Evolutionary conservation across 2,888 invertebrate species (phyloP), one percentile per base, ranked within the genome.

Genomic region (Drosophila nigritarsus): DNA sequence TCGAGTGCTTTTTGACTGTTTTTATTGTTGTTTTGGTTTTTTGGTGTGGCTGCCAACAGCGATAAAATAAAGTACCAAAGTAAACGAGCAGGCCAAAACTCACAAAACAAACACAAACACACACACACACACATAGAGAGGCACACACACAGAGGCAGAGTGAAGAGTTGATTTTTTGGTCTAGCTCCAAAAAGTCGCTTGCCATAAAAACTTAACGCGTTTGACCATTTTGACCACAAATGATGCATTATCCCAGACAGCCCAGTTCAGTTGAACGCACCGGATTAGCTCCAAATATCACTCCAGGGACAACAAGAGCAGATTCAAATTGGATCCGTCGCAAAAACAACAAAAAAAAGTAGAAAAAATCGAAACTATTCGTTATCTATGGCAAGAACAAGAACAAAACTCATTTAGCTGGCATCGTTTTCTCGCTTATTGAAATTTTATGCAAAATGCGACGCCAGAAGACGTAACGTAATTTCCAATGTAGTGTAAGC

Each of bases 151-250:
- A n/a, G 24, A 56, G 45, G 5, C 29, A 40, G 53, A 29, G 45
- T 45, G 62, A 32, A 53, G 73, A 70, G 74, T 67, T 75, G 86
- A 77, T 80, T 80, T 82, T 55, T 55, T 87, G 87, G 87, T 88
- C 63, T 69, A 86, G 87, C 81, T 90, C 87, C 87, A 90, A 88
- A 83, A 86, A 85, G 82, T 87, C 88, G 80, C 75, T 89, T 77
- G 75, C 83, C 89, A 87, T 90, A 90, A 90, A 86, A 87, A 88
- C 87, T 88, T 87, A 87, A 87, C 90, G 87, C 89, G 75, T 81
- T 86, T 88, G 87, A 55, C 90, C 89, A 90, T 88, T 87, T 86
- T 90, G 87, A 90, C 87, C 87, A 81, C 87, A 90, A 88, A 88
- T 90, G 89, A 87, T 78, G 83, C 81, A 87, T 90, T 87, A 85